Conservation (phyloP, 2,888 invertebrate species). For the Sphaerolaimus hirsutus region DNA sequence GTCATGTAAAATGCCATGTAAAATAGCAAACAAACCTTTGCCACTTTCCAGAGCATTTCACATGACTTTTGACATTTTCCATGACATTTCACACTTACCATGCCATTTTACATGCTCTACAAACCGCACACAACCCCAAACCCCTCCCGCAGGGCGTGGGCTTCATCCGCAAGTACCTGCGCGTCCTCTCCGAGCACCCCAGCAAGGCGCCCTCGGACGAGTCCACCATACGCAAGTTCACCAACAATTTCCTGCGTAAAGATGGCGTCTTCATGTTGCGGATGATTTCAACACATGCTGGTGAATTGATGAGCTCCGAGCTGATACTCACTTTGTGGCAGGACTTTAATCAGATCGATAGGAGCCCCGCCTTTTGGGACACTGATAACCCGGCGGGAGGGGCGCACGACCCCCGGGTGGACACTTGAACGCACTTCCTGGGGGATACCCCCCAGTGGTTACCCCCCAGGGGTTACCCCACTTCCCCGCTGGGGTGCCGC, state of each 20-base stretch:
- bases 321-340: constrained; percentile 24
- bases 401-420: too few species aligned
- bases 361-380: constrained; percentile 23
- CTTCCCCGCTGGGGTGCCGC: too few species aligned
- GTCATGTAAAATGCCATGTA: too few species aligned
- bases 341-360: constrained; percentile 25
- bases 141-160: constrained; percentile 14
- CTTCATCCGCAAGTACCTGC: constrained; percentile 23
- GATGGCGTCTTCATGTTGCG: constrained; percentile 25
- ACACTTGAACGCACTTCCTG: too few species aligned
- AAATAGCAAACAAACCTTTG: too few species aligned
- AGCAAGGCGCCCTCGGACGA: constrained; percentile 22
- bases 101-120: too few species aligned
- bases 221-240: constrained; percentile 21
- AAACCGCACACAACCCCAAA: neutral
- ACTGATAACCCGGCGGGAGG: too few species aligned
- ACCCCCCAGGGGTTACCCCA: too few species aligned
- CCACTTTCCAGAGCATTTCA: too few species aligned
- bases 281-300: constrained; percentile 25
- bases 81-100: too few species aligned
- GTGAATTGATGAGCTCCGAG: constrained; percentile 23
- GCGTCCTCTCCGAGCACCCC: constrained; percentile 23
- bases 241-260: constrained; percentile 23
- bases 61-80: too few species aligned
- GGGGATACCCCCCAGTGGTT: too few species aligned